Base-by-base conservation (phyloP, 2,113 vertebrate genomes). In the Propithecus coquereli region DNA sequence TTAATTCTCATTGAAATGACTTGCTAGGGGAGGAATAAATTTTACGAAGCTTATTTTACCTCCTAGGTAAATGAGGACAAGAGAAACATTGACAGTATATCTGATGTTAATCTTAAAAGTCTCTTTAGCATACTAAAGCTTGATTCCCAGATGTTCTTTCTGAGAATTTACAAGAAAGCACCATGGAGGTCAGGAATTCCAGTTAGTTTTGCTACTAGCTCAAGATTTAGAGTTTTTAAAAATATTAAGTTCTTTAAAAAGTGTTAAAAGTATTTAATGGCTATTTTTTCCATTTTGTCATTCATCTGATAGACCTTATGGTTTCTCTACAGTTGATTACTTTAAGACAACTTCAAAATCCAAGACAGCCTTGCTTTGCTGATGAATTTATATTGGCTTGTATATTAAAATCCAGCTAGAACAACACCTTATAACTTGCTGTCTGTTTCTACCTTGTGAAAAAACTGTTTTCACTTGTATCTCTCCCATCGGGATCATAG, bases 101-200 rank as follows among this genome's bases (percentile, higher is more conserved):
- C 70, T 66, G 23, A 90, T 87, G 22, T 61, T 93, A 91, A 73
- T 89, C 80, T 93, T 93, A 50, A 80, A 95, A 84, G 61, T 89
- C 23, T 85, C n/a, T 86, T 71, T 80, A 84, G 32, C 54, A 90
- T 14, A 80, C n/a, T 94, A 82, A 95, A 85, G 40, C 20, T 92
- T 47, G 5, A 77, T 85, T 81, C 74, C 45, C 17, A 87, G 52
- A 80, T 89, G 5, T 65, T 95, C 34, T 91, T 88, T 63, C 79
- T 85, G 30, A 84, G 25, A 71, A 83, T 8, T 89, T 93, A 50
- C 6, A 77, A 68, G 27, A 86, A 95, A 90, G 6, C 32, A 94
- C 45, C 52, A 70, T 63, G 43, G 63, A 80, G 12, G 57, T 74
- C 34, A 87, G 30, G 37, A 92, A 90, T 94, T 94, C 34, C 34